Evolutionary conservation across 2,888 invertebrate species (phyloP), one percentile per base, ranked within the genome.

Genomic region (Eristalis pertinax): DNA sequence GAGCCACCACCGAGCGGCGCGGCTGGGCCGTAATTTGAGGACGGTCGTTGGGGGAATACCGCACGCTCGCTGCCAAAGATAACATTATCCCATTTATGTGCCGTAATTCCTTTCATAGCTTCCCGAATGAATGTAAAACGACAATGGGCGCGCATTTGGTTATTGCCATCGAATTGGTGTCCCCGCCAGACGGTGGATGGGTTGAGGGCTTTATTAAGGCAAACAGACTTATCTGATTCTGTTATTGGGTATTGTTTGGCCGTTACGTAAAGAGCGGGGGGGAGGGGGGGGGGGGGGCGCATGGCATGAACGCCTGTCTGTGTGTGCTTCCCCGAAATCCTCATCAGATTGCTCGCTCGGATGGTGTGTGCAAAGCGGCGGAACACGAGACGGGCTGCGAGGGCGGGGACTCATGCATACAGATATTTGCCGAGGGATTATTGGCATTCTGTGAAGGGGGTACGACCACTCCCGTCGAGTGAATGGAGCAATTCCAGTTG

Each of bases 151-250:
- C 65, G 67, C 72, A 62, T 76, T 76, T 26, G 58, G 32, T 29
- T 77, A 67, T 67, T 77, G 50, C 67, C 56, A 72, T 83, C 67
- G 70, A 77, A 77, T 83, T 72, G 77, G 67, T 50, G 50, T 50
- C 19, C 67, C 70, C 19, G 43, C 32, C 58, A 35, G 50, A 29
- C 22, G 35, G 0, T 43, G 73, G 50, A 19, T 32, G 50, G 50
- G 19, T n/a, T 50, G 50, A 22, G 72, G 41, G 63, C 72, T 68
- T 72, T 73, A 68, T 70, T 84, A 74, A 74, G 58, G 60, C 77
- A 84, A 84, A 75, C 65, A 75, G n/a, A 74, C 69, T 84, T 79
- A 79, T 84, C 78, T 64, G 70, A 79, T 84, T 60, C 26, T 24
- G 60, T 60, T 60, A 60, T 76, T 62, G 32, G 68, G 56, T 60